These are phyloP conservation scores for Lucilia cuprina DNA, from an alignment of 1,140 invertebrate genomes.

Conservation along the genomic window DNA sequence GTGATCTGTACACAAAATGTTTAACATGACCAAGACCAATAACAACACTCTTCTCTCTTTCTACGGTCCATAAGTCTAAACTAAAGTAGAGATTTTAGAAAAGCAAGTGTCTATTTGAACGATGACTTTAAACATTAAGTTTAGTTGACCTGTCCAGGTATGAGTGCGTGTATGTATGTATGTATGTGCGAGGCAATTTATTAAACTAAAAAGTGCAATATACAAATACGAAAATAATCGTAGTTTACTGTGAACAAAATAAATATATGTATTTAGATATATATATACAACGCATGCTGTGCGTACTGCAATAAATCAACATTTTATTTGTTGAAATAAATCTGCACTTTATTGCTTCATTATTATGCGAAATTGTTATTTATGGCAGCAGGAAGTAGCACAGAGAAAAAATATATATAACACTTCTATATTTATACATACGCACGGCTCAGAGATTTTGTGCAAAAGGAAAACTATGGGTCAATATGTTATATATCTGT, in stretches of 20 bases:
- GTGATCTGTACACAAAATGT: conserved; percentile 29
- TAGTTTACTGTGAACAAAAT: not conserved
- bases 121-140: conserved; percentile 32
- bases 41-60: no score
- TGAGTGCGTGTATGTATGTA: conserved; percentile 8
- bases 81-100: conserved; percentile 10
- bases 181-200: not conserved
- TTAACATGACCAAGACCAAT: conserved; percentile 6
- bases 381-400: conserved; percentile 26
- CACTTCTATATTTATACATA: not conserved
- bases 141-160: conserved; percentile 14
- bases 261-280: not conserved
- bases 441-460: not conserved
- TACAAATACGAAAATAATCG: conserved; percentile 8
- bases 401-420: not conserved
- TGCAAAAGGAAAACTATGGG: not conserved
- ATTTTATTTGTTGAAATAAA: conserved; percentile 43
- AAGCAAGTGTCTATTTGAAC: conserved; percentile 34
- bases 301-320: conserved; percentile 41
- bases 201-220: not conserved
- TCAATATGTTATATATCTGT: not conserved
- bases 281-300: conserved; percentile 35
- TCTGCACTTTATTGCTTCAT: conserved; percentile 40
- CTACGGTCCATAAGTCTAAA: not conserved
- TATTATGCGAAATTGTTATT: conserved; percentile 35